Conservation (phyloP, 2,113 vertebrate genomes). For the Calonectris borealis region DNA sequence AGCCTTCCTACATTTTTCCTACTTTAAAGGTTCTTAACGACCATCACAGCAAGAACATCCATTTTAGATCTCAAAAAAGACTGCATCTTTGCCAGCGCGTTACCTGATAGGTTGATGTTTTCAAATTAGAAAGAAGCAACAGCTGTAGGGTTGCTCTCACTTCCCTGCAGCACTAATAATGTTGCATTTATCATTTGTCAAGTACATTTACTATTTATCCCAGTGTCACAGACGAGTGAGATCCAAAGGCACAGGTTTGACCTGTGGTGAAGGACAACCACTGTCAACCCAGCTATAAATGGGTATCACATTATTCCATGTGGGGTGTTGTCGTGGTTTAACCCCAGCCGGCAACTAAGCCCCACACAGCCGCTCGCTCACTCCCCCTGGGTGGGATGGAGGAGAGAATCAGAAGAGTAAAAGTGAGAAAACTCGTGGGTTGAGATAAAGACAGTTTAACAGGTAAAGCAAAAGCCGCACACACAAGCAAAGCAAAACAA, state of each 20-base stretch:
- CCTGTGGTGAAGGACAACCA: slow-evolving; percentile 17
- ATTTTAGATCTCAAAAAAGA: slow-evolving; percentile 23
- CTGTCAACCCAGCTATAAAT: background rate
- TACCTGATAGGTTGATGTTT: background rate
- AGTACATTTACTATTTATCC: background rate
- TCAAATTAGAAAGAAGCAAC: background rate
- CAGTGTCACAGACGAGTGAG: background rate
- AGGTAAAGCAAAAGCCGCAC: too few species aligned
- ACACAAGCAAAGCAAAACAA: too few species aligned
- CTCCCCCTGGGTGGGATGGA: too few species aligned
- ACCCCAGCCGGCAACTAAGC: too few species aligned
- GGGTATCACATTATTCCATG: background rate
- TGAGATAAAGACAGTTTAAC: too few species aligned
- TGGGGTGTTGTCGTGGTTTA: background rate
- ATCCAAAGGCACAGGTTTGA: background rate
- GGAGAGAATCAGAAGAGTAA: too few species aligned
- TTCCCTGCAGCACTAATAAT: background rate
- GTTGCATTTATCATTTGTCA: background rate
- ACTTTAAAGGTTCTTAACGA: background rate
- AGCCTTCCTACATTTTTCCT: background rate
- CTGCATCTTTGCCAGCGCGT: background rate
- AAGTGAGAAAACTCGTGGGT: too few species aligned
- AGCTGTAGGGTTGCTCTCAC: background rate
- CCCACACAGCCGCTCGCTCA: too few species aligned
- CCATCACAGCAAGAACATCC: slow-evolving; percentile 21